Percentiles rank a stretch among this genome's conserved stretches.
phyloP scores from a whole-genome alignment of 2,797 vertebrate genomes.

The Pitangus sulphuratus region DNA sequence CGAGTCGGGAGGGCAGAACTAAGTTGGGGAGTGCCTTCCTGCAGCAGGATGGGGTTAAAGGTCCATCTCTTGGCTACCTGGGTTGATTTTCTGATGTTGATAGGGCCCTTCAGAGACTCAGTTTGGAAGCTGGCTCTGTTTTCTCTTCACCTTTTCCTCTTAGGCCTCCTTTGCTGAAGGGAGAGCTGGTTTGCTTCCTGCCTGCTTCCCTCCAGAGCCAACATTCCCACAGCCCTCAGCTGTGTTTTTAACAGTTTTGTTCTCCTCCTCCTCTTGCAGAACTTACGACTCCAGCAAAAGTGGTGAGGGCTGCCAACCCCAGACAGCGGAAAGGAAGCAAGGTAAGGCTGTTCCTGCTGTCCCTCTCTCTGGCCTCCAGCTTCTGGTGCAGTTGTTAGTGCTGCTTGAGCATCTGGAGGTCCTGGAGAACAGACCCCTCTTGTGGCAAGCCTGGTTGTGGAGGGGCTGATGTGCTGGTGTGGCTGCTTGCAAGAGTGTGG shows the following conservation, averaged over 20 bases:
- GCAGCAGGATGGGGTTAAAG: neutral
- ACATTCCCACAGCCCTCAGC: neutral
- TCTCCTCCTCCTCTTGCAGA: conserved; percentile 76
- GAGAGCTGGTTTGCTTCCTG: neutral
- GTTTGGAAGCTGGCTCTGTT: neutral
- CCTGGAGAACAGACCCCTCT: neutral
- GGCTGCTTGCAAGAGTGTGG: neutral
- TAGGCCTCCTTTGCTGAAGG: neutral
- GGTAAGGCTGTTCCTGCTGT: conserved; percentile 74
- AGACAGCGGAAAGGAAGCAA: conserved; percentile 91
- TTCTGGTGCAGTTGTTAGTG: neutral
- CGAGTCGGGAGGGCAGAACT: neutral
- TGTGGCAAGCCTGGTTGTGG: neutral
- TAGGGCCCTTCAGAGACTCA: neutral
- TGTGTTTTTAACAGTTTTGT: neutral
- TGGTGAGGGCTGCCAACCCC: conserved; percentile 91
- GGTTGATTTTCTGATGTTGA: neutral
- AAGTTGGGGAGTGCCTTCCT: neutral
- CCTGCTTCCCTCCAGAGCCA: neutral
- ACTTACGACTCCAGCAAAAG: conserved; percentile 87
- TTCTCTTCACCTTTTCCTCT: neutral
- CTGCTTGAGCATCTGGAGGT: neutral
- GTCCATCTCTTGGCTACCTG: neutral
- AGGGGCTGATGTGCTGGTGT: neutral
- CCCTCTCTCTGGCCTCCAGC: rapidly evolving